phyloP scores from a whole-genome alignment of 2,797 vertebrate genomes.

The Sphenodon punctatus region DNA sequence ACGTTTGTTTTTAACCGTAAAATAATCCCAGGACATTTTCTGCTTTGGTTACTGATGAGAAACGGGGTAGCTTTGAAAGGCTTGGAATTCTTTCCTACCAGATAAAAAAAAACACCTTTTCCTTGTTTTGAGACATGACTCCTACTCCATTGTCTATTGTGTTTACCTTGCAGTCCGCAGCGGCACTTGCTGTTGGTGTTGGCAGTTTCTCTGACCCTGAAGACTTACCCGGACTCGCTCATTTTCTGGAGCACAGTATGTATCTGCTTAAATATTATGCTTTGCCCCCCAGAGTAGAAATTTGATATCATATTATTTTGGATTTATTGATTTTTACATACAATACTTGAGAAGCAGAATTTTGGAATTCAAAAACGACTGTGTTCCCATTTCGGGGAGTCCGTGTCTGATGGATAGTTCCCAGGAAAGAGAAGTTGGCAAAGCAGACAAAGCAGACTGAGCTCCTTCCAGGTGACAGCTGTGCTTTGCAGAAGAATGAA shows the following conservation, averaged over 20 bases:
- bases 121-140: slow-evolving; percentile 12
- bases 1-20: too few species aligned
- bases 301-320: neutral
- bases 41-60: neutral
- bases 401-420: too few species aligned
- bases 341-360: neutral
- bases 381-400: too few species aligned
- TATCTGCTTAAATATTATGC: neutral
- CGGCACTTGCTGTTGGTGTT: slow-evolving; percentile 87
- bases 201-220: slow-evolving; percentile 93
- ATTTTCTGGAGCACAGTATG: slow-evolving; percentile 94
- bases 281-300: neutral
- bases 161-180: slow-evolving; percentile 82
- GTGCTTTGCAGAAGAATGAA: neutral
- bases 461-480: neutral
- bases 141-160: slow-evolving; percentile 9
- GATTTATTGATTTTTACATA: neutral
- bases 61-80: neutral
- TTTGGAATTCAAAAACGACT: neutral
- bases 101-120: neutral
- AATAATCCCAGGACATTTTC: neutral
- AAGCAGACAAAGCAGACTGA: too few species aligned
- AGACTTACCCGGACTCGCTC: slow-evolving; percentile 90
- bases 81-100: neutral
- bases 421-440: too few species aligned